Evolutionary conservation across 2,888 invertebrate species (phyloP).

Genomic region (Lamellibrachia satsuma): DNA sequence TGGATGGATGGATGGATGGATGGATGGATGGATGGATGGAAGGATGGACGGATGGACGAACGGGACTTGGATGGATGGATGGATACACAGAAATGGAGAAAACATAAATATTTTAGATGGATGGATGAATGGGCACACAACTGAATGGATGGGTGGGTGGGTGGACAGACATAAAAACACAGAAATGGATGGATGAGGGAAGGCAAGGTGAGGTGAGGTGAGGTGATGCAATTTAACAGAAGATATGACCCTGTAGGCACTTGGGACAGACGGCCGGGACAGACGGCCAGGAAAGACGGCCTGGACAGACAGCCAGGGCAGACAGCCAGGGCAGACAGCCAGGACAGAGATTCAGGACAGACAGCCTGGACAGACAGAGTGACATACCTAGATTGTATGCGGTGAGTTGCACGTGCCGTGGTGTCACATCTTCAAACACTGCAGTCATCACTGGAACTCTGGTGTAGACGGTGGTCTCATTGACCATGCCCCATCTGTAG

Average conservation of each 20-base stretch:
- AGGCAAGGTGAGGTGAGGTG: neutral
- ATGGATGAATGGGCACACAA: neutral
- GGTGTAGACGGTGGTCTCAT: constrained; percentile 31
- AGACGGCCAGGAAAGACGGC: neutral
- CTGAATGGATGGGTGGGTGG: neutral
- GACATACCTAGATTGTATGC: constrained; percentile 46
- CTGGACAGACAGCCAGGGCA: neutral
- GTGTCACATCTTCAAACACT: constrained; percentile 36
- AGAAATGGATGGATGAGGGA: neutral
- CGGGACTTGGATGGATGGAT: neutral
- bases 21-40: neutral
- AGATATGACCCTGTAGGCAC: no score
- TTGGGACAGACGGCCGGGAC: neutral
- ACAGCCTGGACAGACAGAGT: constrained; percentile 21
- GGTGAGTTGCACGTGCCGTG: constrained; percentile 37
- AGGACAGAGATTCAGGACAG: neutral
- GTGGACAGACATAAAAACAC: neutral
- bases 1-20: neutral
- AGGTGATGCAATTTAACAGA: neutral
- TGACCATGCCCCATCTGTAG: constrained; percentile 33
- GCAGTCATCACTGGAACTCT: constrained; percentile 40
- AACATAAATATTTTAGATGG: neutral
- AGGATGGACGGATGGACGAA: neutral
- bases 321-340: neutral
- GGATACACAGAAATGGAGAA: neutral